Percentiles rank a stretch among this genome's conserved stretches.
These are phyloP conservation scores for Babylonia areolata DNA, from an alignment of 1,140 invertebrate genomes.

Conservation along the genomic window DNA sequence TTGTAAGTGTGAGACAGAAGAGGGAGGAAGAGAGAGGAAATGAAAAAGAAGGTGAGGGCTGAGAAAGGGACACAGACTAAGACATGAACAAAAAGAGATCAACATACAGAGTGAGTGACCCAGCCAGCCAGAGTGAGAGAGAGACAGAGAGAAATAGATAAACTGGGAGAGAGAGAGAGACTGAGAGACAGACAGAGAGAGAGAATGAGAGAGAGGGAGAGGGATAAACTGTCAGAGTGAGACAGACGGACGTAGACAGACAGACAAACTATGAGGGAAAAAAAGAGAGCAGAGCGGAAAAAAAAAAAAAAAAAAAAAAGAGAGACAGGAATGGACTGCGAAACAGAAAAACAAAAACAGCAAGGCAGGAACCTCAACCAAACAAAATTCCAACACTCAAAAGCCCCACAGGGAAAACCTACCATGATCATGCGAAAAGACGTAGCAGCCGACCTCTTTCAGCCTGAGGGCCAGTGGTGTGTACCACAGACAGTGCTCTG, in stretches of 20 bases:
- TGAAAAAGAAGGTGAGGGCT: too few species aligned
- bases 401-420: too few species aligned
- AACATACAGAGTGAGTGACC: too few species aligned
- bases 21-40: too few species aligned
- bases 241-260: neutral
- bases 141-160: neutral
- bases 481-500: slow-evolving; percentile 76
- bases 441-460: slow-evolving; percentile 67
- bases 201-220: neutral
- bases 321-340: too few species aligned
- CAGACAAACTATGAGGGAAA: too few species aligned
- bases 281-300: too few species aligned
- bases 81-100: too few species aligned
- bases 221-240: too few species aligned
- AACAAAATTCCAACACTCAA: neutral
- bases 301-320: too few species aligned
- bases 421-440: slow-evolving; percentile 77
- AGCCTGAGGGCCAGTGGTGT: slow-evolving; percentile 70
- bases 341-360: neutral
- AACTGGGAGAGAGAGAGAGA: neutral
- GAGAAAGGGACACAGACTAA: too few species aligned
- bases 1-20: too few species aligned
- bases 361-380: neutral
- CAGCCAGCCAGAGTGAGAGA: neutral
- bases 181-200: neutral